Evolutionary conservation across 2,113 vertebrate genomes (phyloP).

Genomic region (Lipotes vexillifer): DNA sequence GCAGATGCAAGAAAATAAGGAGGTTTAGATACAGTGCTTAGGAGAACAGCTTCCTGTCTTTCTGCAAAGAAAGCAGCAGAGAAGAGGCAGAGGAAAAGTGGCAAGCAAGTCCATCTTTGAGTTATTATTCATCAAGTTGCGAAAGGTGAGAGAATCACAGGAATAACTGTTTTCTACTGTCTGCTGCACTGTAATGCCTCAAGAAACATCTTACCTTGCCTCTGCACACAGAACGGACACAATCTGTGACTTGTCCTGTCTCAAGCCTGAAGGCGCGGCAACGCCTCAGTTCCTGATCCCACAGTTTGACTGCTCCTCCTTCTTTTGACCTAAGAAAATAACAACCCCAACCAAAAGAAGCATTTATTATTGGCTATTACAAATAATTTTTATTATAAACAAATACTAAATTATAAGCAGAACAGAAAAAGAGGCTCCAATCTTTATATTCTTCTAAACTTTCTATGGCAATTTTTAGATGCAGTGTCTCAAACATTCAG

Average conservation of each 20-base stretch:
- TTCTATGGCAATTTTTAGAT: neutral
- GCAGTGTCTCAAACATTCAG: neutral
- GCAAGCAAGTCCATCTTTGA: too few relatives aligned
- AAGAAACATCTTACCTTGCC: constrained; percentile 85
- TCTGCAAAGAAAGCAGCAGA: neutral
- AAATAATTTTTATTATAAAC: neutral
- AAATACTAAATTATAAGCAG: neutral
- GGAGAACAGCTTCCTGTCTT: neutral
- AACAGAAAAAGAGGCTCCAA: neutral
- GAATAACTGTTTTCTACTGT: neutral
- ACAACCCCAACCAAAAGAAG: neutral
- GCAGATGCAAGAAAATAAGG: neutral
- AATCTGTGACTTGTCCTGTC: constrained; percentile 93
- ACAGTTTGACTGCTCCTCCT: constrained; percentile 95
- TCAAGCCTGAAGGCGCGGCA: constrained; percentile 95
- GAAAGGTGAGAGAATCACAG: neutral
- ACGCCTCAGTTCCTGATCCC: constrained; percentile 96
- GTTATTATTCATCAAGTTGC: neutral
- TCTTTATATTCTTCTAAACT: neutral
- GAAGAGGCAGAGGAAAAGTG: neutral
- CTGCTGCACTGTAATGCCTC: neutral
- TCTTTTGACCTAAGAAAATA: constrained; percentile 90
- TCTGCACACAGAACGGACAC: constrained; percentile 94
- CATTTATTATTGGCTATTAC: neutral
- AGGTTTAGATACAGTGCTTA: neutral